phyloP scores from a whole-genome alignment of 2,113 vertebrate genomes.

The Sylvilagus bachmani region DNA sequence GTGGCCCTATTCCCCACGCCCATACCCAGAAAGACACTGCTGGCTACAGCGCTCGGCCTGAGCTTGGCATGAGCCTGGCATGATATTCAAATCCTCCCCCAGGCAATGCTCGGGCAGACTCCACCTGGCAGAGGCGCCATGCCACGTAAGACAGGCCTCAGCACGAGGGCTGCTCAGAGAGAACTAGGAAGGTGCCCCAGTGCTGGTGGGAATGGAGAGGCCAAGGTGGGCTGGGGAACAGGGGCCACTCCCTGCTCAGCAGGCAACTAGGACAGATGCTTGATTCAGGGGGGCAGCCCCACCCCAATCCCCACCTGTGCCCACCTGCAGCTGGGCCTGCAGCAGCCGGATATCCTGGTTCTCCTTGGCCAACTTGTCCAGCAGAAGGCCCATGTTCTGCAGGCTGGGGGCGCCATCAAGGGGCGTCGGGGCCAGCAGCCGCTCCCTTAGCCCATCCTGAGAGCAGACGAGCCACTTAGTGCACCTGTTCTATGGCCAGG shows the following conservation, averaged over 20 bases:
- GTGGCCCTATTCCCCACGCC: not conserved
- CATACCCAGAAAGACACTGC: not conserved
- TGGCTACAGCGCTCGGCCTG: not conserved
- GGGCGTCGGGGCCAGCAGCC: not conserved
- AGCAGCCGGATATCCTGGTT: conserved; percentile 91
- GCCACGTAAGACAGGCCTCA: not conserved
- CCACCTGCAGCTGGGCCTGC: conserved; percentile 93
- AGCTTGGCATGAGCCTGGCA: not conserved
- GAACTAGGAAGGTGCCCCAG: not conserved
- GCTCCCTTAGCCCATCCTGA: conserved; percentile 75
- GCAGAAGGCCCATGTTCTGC: conserved; percentile 86
- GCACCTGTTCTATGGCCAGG: not conserved
- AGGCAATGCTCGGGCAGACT: not conserved
- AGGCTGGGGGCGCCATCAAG: conserved; percentile 51
- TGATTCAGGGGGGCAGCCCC: not conserved
- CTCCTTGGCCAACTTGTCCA: conserved; percentile 91
- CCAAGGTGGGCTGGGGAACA: not conserved
- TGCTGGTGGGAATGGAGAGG: not conserved
- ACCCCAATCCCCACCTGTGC: conserved; percentile 82
- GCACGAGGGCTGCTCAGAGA: not conserved
- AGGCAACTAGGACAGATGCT: not conserved
- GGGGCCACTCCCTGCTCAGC: not conserved
- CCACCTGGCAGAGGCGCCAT: not conserved
- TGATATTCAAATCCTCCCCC: not conserved
- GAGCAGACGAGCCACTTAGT: not conserved